Evolutionary conservation across 2,797 vertebrate genomes (phyloP).

Genomic region (Tachyglossus aculeatus): DNA sequence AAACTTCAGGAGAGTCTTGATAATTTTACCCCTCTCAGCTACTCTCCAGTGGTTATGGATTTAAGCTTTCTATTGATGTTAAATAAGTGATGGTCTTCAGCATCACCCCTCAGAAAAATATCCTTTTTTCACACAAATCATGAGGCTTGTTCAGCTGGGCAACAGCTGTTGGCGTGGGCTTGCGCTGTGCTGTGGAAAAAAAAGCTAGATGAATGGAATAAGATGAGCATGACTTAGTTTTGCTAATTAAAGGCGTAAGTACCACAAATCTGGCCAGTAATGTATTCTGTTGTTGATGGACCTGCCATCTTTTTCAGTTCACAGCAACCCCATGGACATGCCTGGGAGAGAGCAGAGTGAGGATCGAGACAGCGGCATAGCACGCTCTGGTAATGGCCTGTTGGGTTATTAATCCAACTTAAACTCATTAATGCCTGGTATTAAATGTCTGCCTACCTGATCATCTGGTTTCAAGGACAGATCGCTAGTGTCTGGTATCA

Average conservation of each 20-base stretch:
- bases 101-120: constrained; percentile 21
- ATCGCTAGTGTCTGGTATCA: constrained; percentile 13
- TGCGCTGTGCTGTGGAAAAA: constrained; percentile 64
- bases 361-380: constrained; percentile 96
- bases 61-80: constrained; percentile 23
- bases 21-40: neutral
- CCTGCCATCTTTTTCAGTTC: constrained; percentile 80
- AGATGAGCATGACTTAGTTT: constrained; percentile 76
- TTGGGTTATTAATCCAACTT: constrained; percentile 25
- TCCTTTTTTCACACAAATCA: constrained; percentile 25
- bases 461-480: neutral
- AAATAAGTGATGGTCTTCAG: constrained; percentile 16
- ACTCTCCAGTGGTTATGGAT: neutral
- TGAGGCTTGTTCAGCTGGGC: constrained; percentile 76
- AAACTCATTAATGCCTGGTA: neutral
- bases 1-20: neutral
- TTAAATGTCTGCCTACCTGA: constrained; percentile 17
- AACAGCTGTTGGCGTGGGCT: constrained; percentile 75
- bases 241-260: constrained; percentile 65
- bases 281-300: constrained; percentile 61
- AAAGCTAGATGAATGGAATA: constrained; percentile 70
- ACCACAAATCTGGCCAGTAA: constrained; percentile 40
- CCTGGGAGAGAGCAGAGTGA: constrained; percentile 89
- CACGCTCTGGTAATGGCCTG: constrained; percentile 88
- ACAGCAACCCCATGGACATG: constrained; percentile 99